phyloP scores from a whole-genome alignment of 2,888 invertebrate genomes.

The Pollenia griseotomentosa region DNA sequence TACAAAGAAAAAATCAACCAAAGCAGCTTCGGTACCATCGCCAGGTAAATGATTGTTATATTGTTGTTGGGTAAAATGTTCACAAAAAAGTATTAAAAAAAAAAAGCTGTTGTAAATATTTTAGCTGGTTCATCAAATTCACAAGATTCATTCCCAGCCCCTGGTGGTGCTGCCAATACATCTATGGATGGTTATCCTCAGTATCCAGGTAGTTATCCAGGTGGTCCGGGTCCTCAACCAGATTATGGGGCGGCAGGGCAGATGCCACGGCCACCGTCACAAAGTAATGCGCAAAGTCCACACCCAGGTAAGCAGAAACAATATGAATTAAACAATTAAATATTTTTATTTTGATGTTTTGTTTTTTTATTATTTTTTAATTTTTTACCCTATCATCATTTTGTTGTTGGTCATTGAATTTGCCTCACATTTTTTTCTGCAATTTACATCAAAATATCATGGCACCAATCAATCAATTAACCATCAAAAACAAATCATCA shows the following conservation, averaged over 20 bases:
- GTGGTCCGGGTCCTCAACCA: conserved; percentile 85
- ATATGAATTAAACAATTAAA: conserved; percentile 16
- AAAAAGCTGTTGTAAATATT: conserved; percentile 58
- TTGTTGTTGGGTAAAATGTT: neutral
- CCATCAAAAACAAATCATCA: conserved; percentile 49
- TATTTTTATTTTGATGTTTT: conserved; percentile 47
- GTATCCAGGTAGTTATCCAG: conserved; percentile 86
- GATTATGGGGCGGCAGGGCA: conserved; percentile 88
- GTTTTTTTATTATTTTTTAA: conserved; percentile 62
- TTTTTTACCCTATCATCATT: conserved; percentile 34
- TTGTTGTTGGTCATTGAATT: conserved; percentile 48
- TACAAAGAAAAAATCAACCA: conserved; percentile 93
- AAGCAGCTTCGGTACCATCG: conserved; percentile 92
- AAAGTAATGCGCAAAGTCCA: conserved; percentile 87
- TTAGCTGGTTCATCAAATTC: conserved; percentile 93
- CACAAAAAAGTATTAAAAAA: conserved; percentile 68
- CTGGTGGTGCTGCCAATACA: conserved; percentile 87
- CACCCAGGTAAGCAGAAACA: conserved; percentile 86
- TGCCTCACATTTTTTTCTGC: conserved; percentile 35
- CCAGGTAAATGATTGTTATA: conserved; percentile 87
- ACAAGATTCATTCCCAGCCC: conserved; percentile 94
- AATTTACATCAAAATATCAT: conserved; percentile 64
- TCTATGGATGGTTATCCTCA: conserved; percentile 93
- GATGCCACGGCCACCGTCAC: conserved; percentile 90
- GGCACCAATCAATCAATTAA: conserved; percentile 57